Evolutionary conservation across 2,113 vertebrate species (phyloP).

Genomic region (Neopipo cinnamomea): DNA sequence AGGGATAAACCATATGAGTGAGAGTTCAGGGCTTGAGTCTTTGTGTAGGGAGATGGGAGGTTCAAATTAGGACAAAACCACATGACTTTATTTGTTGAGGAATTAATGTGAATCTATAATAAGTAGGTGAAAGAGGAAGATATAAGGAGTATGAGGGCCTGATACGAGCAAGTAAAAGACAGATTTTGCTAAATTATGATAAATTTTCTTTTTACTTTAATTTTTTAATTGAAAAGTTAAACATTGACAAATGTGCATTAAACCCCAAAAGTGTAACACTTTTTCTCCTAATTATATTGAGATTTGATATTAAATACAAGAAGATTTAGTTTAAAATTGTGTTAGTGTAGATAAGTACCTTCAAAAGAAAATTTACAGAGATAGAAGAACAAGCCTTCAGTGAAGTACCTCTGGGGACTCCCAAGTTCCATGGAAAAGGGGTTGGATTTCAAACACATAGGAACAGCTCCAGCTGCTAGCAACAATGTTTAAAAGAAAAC

Average conservation of each 20-base stretch:
- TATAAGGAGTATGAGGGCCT: background rate
- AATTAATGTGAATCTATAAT: background rate
- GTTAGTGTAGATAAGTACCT: background rate
- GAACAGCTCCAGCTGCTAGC: background rate
- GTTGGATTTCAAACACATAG: background rate
- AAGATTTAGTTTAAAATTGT: background rate
- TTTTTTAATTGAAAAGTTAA: background rate
- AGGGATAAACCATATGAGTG: background rate
- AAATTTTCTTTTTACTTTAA: background rate
- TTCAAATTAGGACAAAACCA: background rate
- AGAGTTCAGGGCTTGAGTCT: background rate
- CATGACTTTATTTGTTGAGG: background rate
- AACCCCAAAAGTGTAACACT: background rate
- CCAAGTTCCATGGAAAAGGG: background rate
- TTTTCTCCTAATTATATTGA: background rate
- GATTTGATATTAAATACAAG: background rate
- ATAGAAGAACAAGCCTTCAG: background rate
- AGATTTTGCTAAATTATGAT: background rate
- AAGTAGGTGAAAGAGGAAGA: background rate
- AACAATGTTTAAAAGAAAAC: background rate
- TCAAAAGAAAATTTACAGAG: background rate
- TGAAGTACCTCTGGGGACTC: background rate
- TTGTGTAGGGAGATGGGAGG: accelerated
- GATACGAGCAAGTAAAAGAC: background rate
- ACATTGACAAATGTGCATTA: background rate